A percentile compares a stretch with the other conserved stretches of the same genome.
These are phyloP conservation scores for Acrobasis repandana DNA, from an alignment of 2,888 invertebrate genomes.

Conservation along the genomic window DNA sequence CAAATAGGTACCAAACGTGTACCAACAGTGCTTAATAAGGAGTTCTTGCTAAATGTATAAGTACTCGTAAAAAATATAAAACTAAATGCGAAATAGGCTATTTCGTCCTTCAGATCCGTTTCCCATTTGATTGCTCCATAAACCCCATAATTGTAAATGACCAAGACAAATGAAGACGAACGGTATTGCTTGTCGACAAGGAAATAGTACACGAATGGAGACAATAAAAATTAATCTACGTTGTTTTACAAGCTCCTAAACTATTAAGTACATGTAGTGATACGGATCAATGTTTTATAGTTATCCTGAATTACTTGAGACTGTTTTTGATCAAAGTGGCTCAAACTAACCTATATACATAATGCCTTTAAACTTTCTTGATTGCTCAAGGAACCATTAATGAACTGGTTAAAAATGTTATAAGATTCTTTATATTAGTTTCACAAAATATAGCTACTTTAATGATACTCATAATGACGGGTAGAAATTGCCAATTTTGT, in stretches of 20 bases:
- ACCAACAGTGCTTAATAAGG: too few relatives aligned
- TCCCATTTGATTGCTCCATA: slow-evolving; percentile 10
- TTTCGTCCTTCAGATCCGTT: slow-evolving; percentile 10
- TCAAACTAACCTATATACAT: not conserved
- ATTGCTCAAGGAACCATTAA: not conserved
- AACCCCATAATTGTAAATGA: slow-evolving; percentile 12
- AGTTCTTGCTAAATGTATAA: too few relatives aligned
- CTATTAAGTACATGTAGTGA: slow-evolving; percentile 12
- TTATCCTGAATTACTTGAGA: not conserved
- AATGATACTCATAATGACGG: not conserved
- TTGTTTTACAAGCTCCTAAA: slow-evolving; percentile 16
- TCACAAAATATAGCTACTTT: not conserved
- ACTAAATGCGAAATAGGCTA: not conserved
- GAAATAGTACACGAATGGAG: slow-evolving; percentile 9
- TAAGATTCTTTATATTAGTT: not conserved
- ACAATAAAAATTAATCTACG: slow-evolving; percentile 3
- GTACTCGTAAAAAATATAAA: not conserved
- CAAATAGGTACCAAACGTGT: too few relatives aligned
- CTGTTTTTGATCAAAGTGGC: not conserved
- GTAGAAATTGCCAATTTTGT: not conserved
- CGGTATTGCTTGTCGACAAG: slow-evolving; percentile 12
- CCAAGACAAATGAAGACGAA: slow-evolving; percentile 18
- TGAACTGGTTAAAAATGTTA: not conserved
- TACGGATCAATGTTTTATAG: slow-evolving; percentile 7
- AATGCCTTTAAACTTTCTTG: not conserved